These are phyloP conservation scores for Cerceris ruficornis DNA, from an alignment of 2,888 invertebrate species.

Conservation along the genomic window DNA sequence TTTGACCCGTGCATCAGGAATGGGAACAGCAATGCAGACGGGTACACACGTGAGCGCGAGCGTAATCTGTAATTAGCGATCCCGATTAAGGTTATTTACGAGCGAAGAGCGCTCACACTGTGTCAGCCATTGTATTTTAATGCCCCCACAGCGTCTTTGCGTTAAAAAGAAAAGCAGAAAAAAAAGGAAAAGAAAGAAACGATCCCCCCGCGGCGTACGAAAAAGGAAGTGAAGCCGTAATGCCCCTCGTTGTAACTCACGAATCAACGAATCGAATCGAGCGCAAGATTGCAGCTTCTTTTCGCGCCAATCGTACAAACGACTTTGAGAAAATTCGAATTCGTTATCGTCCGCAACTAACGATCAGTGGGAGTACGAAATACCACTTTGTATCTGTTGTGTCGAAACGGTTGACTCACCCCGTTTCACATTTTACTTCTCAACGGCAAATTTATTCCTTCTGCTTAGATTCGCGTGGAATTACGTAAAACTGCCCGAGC, in stretches of 20 bases:
- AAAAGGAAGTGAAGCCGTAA: constrained; percentile 69
- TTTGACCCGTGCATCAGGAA: constrained; percentile 70
- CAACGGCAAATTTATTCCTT: no score
- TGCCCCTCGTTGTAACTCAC: constrained; percentile 59
- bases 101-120: constrained; percentile 77
- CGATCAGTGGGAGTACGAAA: not conserved
- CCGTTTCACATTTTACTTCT: no score
- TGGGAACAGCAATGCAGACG: constrained; percentile 74
- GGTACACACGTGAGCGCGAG: constrained; percentile 74
- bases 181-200: constrained; percentile 34
- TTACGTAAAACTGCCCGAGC: no score
- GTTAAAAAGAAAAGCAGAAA: constrained; percentile 39
- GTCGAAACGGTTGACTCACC: no score
- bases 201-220: constrained; percentile 50
- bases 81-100: constrained; percentile 81
- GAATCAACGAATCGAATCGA: constrained; percentile 65
- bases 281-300: constrained; percentile 18
- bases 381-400: not conserved
- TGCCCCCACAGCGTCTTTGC: constrained; percentile 64
- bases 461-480: no score
- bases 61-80: constrained; percentile 81
- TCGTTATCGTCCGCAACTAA: not conserved
- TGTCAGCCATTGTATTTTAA: constrained; percentile 81
- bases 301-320: not conserved
- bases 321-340: not conserved